phyloP scores from a whole-genome alignment of 2,797 vertebrate genomes.

The Neopelma chrysocephalum region DNA sequence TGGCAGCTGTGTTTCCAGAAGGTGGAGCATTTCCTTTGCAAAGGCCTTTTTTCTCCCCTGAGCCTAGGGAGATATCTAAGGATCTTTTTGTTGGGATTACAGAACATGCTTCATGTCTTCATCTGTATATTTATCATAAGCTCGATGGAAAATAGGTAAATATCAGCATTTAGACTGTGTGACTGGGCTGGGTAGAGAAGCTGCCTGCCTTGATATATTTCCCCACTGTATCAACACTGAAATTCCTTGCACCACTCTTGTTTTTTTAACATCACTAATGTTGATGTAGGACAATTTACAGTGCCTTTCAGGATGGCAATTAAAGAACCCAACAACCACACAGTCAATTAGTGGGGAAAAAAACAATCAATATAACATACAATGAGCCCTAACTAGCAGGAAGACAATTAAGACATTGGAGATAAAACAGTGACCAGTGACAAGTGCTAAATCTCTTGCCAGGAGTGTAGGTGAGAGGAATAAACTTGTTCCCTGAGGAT shows the following conservation, averaged over 20 bases:
- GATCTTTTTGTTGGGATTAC: neutral
- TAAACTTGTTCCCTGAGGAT: neutral
- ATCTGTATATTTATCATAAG: neutral
- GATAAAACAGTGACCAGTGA: slow-evolving; percentile 60
- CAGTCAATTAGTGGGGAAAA: slow-evolving; percentile 53
- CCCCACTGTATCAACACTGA: neutral
- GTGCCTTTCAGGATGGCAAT: slow-evolving; percentile 52
- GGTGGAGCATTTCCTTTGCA: neutral
- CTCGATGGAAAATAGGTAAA: neutral
- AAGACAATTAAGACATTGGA: slow-evolving; percentile 58
- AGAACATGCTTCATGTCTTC: neutral
- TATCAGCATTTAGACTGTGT: neutral
- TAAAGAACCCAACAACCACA: slow-evolving; percentile 50
- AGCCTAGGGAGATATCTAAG: neutral
- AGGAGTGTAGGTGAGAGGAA: neutral
- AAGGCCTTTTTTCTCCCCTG: neutral
- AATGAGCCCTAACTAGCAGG: slow-evolving; percentile 45
- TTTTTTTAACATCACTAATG: slow-evolving; percentile 15
- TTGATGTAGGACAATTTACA: slow-evolving; percentile 41
- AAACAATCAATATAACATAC: slow-evolving; percentile 63
- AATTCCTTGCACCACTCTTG: neutral
- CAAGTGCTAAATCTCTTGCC: slow-evolving; percentile 30
- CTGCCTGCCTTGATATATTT: neutral
- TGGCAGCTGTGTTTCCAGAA: neutral
- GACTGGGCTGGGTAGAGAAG: neutral